Base-by-base conservation (phyloP, 1,140 invertebrate species). In the Maniola jurtina region DNA sequence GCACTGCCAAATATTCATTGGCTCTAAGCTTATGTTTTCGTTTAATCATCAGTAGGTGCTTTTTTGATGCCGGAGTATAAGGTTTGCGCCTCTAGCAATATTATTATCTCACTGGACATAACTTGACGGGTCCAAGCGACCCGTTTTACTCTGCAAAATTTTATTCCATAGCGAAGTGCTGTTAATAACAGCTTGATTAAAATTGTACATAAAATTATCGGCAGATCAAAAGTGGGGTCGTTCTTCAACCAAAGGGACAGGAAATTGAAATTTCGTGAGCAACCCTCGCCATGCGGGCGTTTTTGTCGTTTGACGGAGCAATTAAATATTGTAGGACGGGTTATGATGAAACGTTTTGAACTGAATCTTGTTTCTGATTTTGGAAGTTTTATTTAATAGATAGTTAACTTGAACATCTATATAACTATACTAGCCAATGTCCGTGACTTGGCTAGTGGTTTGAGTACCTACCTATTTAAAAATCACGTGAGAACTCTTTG, bases 211-310 rank as follows among this genome's bases (percentile, higher is more conserved):
- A 68, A 70, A 72, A 57, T 57, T 40, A 38, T 57, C 35, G 25
- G 34, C 55, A 25, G 35, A 57, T 67, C 55, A 61, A 67, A 67
- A 67, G 34, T 48, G 54, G 33, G 52, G 61, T 58, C 36, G 14
- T 36, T 34, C 42, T 52, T 58, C 38, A 57, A 62, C 15, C 54
- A 61, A 63, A 61, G 48, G 40, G 14, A 60, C 58, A 59, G 60
- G 61, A 64, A 57, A 71, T 71, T 67, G 70, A 71, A 71, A 67
- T 67, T 68, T 62, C 33, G 52, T 34, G 42, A 48, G 33, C 64
- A 15, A 38, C 54, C 35, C 47, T 59, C 34, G 33, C 13, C 11
- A 61, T 62, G 48, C 47, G 45, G 36, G 50, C 3, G 33, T 48
- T 55, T 42, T 62, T 61, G n/a, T 15, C 16, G 48, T 52, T 54